phyloP scores from a whole-genome alignment of 2,113 vertebrate genomes.

The Cygnus buccinator region DNA sequence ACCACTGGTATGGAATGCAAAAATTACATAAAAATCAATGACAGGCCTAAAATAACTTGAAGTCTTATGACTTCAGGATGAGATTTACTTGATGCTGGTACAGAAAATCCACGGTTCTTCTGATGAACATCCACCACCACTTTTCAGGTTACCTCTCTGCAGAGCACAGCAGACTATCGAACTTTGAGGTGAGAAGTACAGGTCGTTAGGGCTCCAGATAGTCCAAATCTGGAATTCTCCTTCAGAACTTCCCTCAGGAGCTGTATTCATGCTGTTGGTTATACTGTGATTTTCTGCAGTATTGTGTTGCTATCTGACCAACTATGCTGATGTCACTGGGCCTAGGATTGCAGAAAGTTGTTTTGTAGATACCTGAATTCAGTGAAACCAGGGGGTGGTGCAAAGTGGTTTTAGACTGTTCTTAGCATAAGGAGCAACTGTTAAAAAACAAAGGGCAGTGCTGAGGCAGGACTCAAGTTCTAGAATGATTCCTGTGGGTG shows the following conservation, averaged over 20 bases:
- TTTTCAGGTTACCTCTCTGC: neutral
- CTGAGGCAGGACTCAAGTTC: neutral
- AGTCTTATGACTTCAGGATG: neutral
- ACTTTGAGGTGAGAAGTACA: neutral
- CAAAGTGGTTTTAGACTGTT: neutral
- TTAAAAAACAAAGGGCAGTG: neutral
- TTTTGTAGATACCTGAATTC: neutral
- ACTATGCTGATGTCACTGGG: neutral
- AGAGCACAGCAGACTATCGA: neutral
- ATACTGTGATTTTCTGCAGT: neutral
- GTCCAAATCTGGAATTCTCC: neutral
- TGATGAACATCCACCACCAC: neutral
- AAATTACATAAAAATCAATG: neutral
- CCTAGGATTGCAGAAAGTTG: neutral
- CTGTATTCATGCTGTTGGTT: neutral
- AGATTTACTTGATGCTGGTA: neutral
- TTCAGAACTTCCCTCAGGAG: neutral
- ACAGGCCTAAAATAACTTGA: neutral
- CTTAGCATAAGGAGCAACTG: neutral
- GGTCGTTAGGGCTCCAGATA: neutral
- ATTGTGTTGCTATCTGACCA: neutral
- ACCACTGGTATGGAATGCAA: neutral
- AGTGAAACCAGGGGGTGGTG: neutral
- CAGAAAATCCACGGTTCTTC: neutral
- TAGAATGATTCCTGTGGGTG: neutral